These are phyloP conservation scores for Pyrgilauda ruficollis DNA, from an alignment of 2,113 vertebrate species.

Conservation along the genomic window DNA sequence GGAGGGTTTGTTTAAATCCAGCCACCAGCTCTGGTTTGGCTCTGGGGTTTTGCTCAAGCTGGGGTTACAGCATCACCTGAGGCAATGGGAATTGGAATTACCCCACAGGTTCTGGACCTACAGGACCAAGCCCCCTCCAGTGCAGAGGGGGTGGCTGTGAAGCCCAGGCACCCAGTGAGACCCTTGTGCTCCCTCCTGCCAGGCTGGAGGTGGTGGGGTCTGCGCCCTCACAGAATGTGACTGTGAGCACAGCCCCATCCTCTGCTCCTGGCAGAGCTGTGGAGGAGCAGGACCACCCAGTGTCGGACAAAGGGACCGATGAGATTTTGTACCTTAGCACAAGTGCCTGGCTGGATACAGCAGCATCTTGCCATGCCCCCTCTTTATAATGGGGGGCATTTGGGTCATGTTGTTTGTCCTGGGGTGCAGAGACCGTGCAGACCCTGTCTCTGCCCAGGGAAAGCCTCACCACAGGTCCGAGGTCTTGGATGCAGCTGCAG, in stretches of 20 bases:
- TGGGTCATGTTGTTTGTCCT: not conserved
- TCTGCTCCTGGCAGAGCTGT: not conserved
- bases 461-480: accelerated
- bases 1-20: not conserved
- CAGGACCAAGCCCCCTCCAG: not conserved
- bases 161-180: not conserved
- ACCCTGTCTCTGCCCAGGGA: not conserved
- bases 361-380: not conserved
- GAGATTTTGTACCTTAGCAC: not conserved
- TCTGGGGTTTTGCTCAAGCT: not conserved
- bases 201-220: not conserved
- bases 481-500: not conserved
- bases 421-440: not conserved
- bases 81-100: not conserved
- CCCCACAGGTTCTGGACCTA: not conserved
- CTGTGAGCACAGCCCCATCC: accelerated
- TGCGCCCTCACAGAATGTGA: not conserved
- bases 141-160: not conserved
- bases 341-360: not conserved
- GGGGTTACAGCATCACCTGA: not conserved
- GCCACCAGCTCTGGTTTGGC: not conserved
- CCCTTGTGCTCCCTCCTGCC: slow-evolving; percentile 26
- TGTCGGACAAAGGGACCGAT: accelerated
- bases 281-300: not conserved
- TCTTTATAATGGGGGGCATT: not conserved